A percentile compares a stretch with the other conserved stretches of the same genome.
Conservation (phyloP, 2,113 vertebrate species). For the Chloropsis cyanopogon region DNA sequence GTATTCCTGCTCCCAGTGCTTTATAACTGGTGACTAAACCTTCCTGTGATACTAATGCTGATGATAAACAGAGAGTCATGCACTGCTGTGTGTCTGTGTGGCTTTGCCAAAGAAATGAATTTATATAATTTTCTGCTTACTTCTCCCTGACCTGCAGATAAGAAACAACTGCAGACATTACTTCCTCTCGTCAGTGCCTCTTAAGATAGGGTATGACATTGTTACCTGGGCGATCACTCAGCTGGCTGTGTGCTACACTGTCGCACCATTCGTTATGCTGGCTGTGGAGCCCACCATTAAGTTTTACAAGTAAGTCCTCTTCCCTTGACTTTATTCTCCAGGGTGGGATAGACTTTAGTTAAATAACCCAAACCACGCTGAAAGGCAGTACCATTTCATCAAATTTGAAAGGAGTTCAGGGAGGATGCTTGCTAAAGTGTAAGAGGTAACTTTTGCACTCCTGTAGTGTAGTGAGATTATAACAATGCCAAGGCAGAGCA, state of each 20-base stretch:
- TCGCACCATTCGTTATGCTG: constrained; percentile 75
- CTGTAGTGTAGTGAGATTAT: background rate
- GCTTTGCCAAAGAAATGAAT: background rate
- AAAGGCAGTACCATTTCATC: background rate
- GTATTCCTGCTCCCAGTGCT: background rate
- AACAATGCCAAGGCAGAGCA: background rate
- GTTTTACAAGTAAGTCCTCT: constrained; percentile 76
- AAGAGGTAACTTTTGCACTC: background rate
- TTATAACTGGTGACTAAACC: background rate
- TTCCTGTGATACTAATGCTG: background rate
- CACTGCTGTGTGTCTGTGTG: fast-evolving
- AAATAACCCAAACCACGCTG: background rate
- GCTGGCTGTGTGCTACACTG: constrained; percentile 74
- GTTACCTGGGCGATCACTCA: constrained; percentile 76
- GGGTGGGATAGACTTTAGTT: background rate
- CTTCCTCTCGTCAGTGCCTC: constrained; percentile 72
- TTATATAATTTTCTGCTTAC: background rate
- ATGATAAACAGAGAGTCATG: background rate
- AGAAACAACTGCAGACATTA: constrained; percentile 72
- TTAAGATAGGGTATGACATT: constrained; percentile 66
- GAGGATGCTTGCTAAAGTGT: background rate
- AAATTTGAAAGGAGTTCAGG: background rate
- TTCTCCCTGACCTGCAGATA: constrained; percentile 63
- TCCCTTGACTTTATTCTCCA: background rate
- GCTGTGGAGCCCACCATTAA: constrained; percentile 75